Evolutionary conservation across 1,140 invertebrate species (phyloP), one percentile per base, ranked within the genome.

Genomic region (Hermetia illucens): DNA sequence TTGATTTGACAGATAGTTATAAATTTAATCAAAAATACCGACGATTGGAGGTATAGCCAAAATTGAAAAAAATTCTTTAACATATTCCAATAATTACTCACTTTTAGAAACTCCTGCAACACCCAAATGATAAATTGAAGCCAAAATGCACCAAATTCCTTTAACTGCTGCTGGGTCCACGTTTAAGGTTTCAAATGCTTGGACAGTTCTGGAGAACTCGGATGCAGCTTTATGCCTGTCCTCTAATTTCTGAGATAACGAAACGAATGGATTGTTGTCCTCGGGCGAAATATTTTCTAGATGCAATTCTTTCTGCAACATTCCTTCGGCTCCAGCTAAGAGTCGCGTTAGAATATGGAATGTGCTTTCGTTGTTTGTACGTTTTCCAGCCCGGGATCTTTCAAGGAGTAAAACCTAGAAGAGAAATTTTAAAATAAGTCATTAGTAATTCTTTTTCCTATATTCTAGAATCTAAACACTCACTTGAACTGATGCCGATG

Each of bases 71-170:
- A 25, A 8, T 25, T 8, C 24, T 6, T 17, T 17, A 9, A 30
- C 39, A 17, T 29, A 20, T 25, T 22, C 29, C 18, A 34, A 41
- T 40, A 22, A n/a, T n/a, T n/a, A 32, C 34, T 50, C 47, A 68
- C 77, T 70, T 67, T 77, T 81, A 1, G 75, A 69, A 34, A 76
- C 79, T 5, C 81, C 79, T 18, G 91, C 88, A 51, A 80, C 78
- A 17, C 88, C 87, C 38, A 96, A 62, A 65, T 97, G 92, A 56
- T 88, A 90, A 43, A 95, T 82, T 6, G 87, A 85, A 8, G 87
- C 89, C 44, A 96, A 62, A 15, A 93, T 78, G 46, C 75, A 71
- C 78, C 85, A 92, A 30, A 96, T 73, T 0, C 78, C 75, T 49
- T 83, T 79, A 44, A 82, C 75, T 40, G 94, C 88, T 10, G 72